Evolutionary conservation across 2,888 invertebrate genomes (phyloP), one percentile per base, ranked within the genome.

Genomic region (Drosophila paracracens): DNA sequence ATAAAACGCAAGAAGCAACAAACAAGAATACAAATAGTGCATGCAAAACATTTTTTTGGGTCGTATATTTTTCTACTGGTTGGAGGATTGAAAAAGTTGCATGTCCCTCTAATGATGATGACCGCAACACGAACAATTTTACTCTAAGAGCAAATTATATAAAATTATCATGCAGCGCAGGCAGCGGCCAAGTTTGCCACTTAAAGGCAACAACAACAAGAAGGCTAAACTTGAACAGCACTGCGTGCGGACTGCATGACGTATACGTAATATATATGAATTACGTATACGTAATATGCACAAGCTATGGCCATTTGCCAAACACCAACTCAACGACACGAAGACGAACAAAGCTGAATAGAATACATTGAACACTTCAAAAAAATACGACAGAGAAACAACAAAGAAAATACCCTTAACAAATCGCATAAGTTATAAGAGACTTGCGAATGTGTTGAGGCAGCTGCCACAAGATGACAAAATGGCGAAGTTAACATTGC

Each of bases 401-500:
- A 48, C 27, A 33, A 53, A 48, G 35, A 40, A 50, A 65, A 56
- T 25, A 60, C 46, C 52, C 59, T 40, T 56, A 54, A 43, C 80
- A 83, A 89, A 83, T 90, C 86, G 76, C 72, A 71, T 78, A 84
- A 83, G 80, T 89, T 91, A 58, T 64, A 56, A 69, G 62, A 71
- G 74, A 74, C 70, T 79, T 72, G 74, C 38, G 64, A 75, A 65
- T 54, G 70, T 74, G 81, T 81, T 86, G 83, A 78, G 70, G 69
- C 71, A 66, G 69, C 69, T 69, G 79, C 72, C 65, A 56, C 81
- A 85, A 78, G 70, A 85, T 89, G 84, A 78, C 75, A 82, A 76
- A 84, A 89, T 89, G 85, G 88, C 81, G 85, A 88, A 86, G 85
- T 86, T 89, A 89, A 86, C 89, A 70, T 69, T 89, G 80, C 82